A percentile compares a stretch with the other conserved stretches of the same genome.
Conservation (phyloP, 1,140 invertebrate species). For the Holotrichia oblita region DNA sequence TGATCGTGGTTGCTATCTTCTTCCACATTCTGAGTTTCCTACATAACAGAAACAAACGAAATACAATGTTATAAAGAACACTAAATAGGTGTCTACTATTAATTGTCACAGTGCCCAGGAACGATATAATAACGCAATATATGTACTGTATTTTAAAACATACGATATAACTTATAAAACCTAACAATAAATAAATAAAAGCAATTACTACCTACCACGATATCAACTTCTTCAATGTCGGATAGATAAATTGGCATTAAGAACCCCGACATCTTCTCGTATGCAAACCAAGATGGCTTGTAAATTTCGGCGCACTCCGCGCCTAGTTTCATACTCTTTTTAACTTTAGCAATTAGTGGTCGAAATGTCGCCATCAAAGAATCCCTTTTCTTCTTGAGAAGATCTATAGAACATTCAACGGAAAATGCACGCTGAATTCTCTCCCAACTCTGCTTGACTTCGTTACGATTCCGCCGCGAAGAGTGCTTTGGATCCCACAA, state of each 20-base stretch:
- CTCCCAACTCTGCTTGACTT: constrained; percentile 44
- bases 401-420: constrained; percentile 38
- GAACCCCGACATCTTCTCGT: constrained; percentile 44
- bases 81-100: too few relatives aligned
- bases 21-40: background rate
- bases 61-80: too few relatives aligned
- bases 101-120: too few relatives aligned
- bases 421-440: constrained; percentile 36
- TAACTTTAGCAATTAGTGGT: constrained; percentile 46
- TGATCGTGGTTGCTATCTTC: background rate
- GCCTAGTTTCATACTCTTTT: constrained; percentile 42
- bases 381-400: constrained; percentile 56
- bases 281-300: constrained; percentile 52
- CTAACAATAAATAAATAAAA: too few relatives aligned
- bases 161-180: too few relatives aligned
- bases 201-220: too few relatives aligned
- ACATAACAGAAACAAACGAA: too few relatives aligned
- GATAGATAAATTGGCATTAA: background rate
- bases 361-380: constrained; percentile 53
- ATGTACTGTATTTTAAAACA: too few relatives aligned
- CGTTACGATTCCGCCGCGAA: constrained; percentile 42
- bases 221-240: too few relatives aligned
- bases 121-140: too few relatives aligned
- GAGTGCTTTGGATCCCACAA: constrained; percentile 45
- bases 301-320: constrained; percentile 46